Percentiles rank a stretch among this genome's conserved stretches.
Evolutionary conservation across 2,113 vertebrate species (phyloP).

Genomic region (Garra rufa): DNA sequence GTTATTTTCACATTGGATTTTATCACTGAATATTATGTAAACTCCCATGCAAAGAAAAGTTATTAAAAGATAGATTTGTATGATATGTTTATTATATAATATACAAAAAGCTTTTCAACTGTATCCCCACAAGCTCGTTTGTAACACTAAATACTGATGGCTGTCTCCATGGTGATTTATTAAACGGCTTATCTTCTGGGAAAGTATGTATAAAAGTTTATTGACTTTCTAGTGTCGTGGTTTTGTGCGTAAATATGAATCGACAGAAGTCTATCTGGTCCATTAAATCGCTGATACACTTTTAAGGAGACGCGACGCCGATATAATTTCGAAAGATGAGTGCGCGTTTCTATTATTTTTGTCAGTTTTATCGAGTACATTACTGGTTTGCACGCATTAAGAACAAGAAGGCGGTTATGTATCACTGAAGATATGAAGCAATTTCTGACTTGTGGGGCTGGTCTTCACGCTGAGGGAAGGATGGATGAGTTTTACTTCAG

Average conservation of each 20-base stretch:
- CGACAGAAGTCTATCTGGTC: neutral
- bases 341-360: neutral
- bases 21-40: neutral
- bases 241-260: neutral
- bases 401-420: constrained; percentile 3
- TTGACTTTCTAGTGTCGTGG: neutral
- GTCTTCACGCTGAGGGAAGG: neutral
- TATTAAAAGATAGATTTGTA: neutral
- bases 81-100: neutral
- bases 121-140: neutral
- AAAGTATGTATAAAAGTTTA: neutral
- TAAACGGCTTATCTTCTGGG: neutral
- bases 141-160: neutral
- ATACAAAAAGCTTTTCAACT: neutral
- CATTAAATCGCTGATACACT: neutral
- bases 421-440: constrained; percentile 1
- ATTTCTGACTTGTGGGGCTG: neutral
- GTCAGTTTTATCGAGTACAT: neutral
- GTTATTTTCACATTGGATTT: neutral
- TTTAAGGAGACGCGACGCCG: neutral
- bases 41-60: neutral
- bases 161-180: neutral
- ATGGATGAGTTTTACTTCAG: neutral
- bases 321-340: neutral
- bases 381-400: neutral